Percentiles rank a stretch among this genome's conserved stretches.
Evolutionary conservation across 2,797 vertebrate genomes (phyloP).

Genomic region (Acrossocheilus wenchowensis): DNA sequence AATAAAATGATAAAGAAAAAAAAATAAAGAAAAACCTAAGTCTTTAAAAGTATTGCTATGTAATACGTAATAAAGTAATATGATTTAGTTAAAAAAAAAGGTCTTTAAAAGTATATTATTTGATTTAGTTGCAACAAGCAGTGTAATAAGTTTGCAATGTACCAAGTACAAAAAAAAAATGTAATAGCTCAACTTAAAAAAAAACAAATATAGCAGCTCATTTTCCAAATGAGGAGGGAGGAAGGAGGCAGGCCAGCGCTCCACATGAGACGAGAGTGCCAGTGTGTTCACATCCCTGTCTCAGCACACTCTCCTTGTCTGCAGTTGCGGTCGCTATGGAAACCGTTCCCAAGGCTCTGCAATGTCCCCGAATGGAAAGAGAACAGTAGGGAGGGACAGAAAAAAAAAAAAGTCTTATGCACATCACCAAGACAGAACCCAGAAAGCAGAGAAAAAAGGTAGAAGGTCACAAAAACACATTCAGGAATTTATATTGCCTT

Average conservation of each 20-base stretch:
- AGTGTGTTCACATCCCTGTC: constrained; percentile 51
- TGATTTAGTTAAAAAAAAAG: background rate
- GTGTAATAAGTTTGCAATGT: background rate
- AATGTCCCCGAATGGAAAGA: constrained; percentile 58
- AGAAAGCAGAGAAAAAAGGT: constrained; percentile 12
- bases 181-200: background rate
- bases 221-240: constrained; percentile 18
- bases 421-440: constrained; percentile 45
- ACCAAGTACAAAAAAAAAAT: background rate
- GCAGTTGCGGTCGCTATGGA: constrained; percentile 59
- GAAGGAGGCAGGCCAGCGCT: constrained; percentile 5
- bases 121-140: background rate
- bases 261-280: constrained; percentile 34
- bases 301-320: constrained; percentile 55
- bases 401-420: constrained; percentile 29
- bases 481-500: background rate
- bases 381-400: constrained; percentile 42
- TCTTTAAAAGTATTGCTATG: background rate
- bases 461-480: constrained; percentile 27
- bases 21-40: background rate
- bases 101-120: background rate
- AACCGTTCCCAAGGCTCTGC: constrained; percentile 63
- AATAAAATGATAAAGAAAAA: background rate
- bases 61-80: too few species aligned
- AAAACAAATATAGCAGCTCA: constrained; percentile 5